A percentile compares a stretch with the other conserved stretches of the same genome.
Evolutionary conservation across 2,888 invertebrate genomes (phyloP).

Genomic region (Acrobasis consociella): DNA sequence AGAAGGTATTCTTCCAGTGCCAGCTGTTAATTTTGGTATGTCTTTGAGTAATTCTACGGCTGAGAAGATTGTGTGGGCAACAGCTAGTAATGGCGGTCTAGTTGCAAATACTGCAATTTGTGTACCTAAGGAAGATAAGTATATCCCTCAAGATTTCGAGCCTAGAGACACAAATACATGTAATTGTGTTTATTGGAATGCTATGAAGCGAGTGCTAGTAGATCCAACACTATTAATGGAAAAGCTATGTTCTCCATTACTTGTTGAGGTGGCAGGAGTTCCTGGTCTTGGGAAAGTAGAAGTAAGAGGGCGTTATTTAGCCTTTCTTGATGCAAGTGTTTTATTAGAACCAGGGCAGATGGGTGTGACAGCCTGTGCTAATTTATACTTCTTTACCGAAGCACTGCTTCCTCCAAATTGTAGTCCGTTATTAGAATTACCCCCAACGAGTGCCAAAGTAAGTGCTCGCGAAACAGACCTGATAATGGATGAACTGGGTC

Average conservation of each 20-base stretch:
- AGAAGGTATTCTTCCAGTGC: slow-evolving; percentile 46
- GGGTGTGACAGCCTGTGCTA: slow-evolving; percentile 56
- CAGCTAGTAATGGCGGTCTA: slow-evolving; percentile 52
- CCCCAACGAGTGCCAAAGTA: slow-evolving; percentile 62
- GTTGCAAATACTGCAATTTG: slow-evolving; percentile 53
- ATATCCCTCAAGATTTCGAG: slow-evolving; percentile 53
- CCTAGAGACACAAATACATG: slow-evolving; percentile 42
- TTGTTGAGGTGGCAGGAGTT: slow-evolving; percentile 70
- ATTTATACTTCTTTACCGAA: slow-evolving; percentile 56
- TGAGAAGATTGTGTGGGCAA: slow-evolving; percentile 61
- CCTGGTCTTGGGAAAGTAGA: slow-evolving; percentile 65
- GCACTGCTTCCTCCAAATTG: slow-evolving; percentile 47
- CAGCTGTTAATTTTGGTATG: slow-evolving; percentile 57
- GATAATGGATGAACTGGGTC: slow-evolving; percentile 56
- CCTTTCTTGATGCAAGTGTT: slow-evolving; percentile 58
- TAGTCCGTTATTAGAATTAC: slow-evolving; percentile 58
- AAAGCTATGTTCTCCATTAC: slow-evolving; percentile 51
- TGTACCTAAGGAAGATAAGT: slow-evolving; percentile 57
- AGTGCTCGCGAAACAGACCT: slow-evolving; percentile 53
- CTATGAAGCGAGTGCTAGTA: slow-evolving; percentile 66
- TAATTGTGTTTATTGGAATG: slow-evolving; percentile 65
- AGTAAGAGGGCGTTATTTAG: slow-evolving; percentile 65
- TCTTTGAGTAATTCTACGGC: slow-evolving; percentile 53
- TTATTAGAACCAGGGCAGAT: slow-evolving; percentile 61
- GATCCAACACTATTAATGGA: slow-evolving; percentile 47